Evolutionary conservation across 2,797 vertebrate genomes (phyloP), one percentile per base, ranked within the genome.

Genomic region (Semotilus atromaculatus): DNA sequence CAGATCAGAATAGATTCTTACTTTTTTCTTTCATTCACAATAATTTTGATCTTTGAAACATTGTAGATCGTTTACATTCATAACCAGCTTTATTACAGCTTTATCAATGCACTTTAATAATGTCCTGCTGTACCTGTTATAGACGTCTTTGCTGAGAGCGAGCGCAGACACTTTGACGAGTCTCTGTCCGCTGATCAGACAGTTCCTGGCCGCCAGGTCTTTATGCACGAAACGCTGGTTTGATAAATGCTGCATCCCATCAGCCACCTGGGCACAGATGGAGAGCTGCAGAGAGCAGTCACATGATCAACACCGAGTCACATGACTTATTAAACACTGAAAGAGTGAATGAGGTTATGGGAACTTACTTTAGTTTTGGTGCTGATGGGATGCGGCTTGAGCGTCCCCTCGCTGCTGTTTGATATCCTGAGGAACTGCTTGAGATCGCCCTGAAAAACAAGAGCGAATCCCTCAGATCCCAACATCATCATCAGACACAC

Each of bases 371-470:
- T 99, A 87, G 98, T 97, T 91, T 98, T 98, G 88, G 96, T 97
- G 93, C 95, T 97, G 91, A 99, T 95, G 0, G 97, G 95, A 88
- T 98, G 97, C 0, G 97, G 91, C 92, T 99, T 99, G 89, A 96
- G 85, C 79, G 98, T 97, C 89, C 99, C 98, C 67, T 99, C 97
- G 94, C 97, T 98, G 94, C 93, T 97, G 92, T 96, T 98, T 87
- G 97, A 97, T 93, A 99, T 99, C 89, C 96, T 96, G 89, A 99
- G 94, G 92, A 97, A 99, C 93, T 99, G 98, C 88, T 99, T 99
- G 81, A 99, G 94, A 84, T 99, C 98, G 79, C 98, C 98, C 98
- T 99, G 88, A 13, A 55, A 80, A 89, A 85, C 2, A 51, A 7
- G 48, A 51, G 48, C 1, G 2, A 2, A 51, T 48, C 43, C 14